phyloP scores from a whole-genome alignment of 1,140 invertebrate species.

The Cyclargus thomasi region DNA sequence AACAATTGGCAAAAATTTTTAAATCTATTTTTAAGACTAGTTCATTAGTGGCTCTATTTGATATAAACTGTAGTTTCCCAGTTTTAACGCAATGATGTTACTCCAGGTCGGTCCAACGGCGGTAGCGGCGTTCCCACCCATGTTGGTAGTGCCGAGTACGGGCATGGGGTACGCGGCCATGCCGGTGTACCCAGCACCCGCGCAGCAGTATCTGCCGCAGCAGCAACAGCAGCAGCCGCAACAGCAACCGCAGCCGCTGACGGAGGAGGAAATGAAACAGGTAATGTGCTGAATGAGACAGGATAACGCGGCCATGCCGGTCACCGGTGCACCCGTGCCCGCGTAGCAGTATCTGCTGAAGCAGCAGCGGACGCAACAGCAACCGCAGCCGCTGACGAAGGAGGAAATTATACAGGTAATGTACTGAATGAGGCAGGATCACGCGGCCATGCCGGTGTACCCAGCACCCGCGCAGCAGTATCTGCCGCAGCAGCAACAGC shows the following conservation, averaged over 20 bases:
- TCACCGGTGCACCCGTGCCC: too few relatives aligned
- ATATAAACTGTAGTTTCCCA: too few relatives aligned
- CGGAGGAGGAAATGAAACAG: not conserved
- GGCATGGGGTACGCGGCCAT: constrained; percentile 69
- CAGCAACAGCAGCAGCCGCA: constrained; percentile 59
- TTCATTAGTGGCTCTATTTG: too few relatives aligned
- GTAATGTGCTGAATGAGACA: too few relatives aligned
- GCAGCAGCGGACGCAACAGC: too few relatives aligned
- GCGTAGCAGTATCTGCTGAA: too few relatives aligned
- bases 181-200: constrained; percentile 67
- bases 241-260: constrained; percentile 82
- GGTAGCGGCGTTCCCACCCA: constrained; percentile 65
- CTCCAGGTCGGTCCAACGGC: constrained; percentile 56
- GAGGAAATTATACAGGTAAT: too few relatives aligned
- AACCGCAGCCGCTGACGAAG: too few relatives aligned
- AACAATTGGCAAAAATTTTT: too few relatives aligned
- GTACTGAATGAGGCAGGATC: constrained; percentile 37
- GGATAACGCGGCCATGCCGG: constrained; percentile 5
- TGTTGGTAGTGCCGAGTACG: constrained; percentile 80
- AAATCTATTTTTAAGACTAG: too few relatives aligned
- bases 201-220: constrained; percentile 42
- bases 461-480: constrained; percentile 39
- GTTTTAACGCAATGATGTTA: constrained; percentile 5
- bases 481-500: constrained; percentile 47
- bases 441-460: constrained; percentile 74